These are phyloP conservation scores for Drosophila dunni DNA, from an alignment of 1,140 invertebrate species.

Conservation along the genomic window DNA sequence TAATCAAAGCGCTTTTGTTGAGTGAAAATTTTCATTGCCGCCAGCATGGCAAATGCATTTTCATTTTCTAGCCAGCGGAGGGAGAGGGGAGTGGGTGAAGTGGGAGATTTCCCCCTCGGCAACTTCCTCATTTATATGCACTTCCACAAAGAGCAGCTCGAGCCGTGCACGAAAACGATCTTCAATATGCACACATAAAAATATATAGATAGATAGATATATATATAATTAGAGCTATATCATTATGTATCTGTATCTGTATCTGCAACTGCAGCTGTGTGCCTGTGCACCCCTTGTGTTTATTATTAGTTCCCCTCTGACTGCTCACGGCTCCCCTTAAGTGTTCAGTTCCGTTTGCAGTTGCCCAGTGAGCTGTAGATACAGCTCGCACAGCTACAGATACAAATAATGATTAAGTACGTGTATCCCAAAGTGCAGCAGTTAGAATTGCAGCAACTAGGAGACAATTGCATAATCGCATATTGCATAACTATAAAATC, in stretches of 20 bases:
- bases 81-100: too few relatives aligned
- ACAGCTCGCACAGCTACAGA: slow-evolving; percentile 2
- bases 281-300: slow-evolving; percentile 64
- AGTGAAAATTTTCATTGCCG: slow-evolving; percentile 58
- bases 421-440: slow-evolving; percentile 49
- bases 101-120: slow-evolving; percentile 12
- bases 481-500: slow-evolving; percentile 46
- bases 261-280: slow-evolving; percentile 20
- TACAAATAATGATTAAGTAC: slow-evolving; percentile 22
- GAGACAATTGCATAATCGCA: slow-evolving; percentile 70
- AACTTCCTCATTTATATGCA: slow-evolving; percentile 66
- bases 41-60: slow-evolving; percentile 63
- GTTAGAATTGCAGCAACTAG: slow-evolving; percentile 43
- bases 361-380: slow-evolving; percentile 16
- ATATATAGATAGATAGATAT: slow-evolving; percentile 23
- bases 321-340: slow-evolving; percentile 51
- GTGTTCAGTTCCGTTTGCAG: slow-evolving; percentile 76
- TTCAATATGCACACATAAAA: slow-evolving; percentile 21
- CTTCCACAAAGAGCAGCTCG: slow-evolving; percentile 22
- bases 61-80: slow-evolving; percentile 36
- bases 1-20: slow-evolving; percentile 60
- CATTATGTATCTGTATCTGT: slow-evolving; percentile 22
- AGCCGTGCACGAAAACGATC: slow-evolving; percentile 52
- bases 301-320: slow-evolving; percentile 65
- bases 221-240: slow-evolving; percentile 64